Percentiles rank a stretch among this genome's conserved stretches.
Conservation (phyloP, 2,888 invertebrate genomes). For the Drosophila monieri region DNA sequence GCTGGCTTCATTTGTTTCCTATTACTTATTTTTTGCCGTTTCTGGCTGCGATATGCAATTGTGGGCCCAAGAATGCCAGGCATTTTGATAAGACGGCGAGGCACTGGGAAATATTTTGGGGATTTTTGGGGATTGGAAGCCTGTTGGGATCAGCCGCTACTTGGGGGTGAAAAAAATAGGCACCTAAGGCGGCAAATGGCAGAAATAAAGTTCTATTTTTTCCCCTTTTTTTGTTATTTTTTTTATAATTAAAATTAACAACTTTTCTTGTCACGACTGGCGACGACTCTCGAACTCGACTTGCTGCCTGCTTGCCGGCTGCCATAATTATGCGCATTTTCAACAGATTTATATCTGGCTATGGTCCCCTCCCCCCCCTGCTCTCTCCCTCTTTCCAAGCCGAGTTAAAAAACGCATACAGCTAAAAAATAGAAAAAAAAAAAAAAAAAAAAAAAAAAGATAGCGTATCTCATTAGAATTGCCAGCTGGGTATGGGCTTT, state of each 20-base stretch:
- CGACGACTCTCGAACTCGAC: conserved; percentile 41
- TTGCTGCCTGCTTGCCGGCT: conserved; percentile 39
- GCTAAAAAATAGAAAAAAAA: conserved; percentile 10
- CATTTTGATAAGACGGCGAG: conserved; percentile 15
- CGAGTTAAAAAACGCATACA: conserved; percentile 35
- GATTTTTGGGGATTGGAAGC: not conserved
- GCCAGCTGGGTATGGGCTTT: conserved; percentile 51
- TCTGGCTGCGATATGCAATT: conserved; percentile 11
- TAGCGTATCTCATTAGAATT: conserved; percentile 73
- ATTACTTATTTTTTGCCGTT: conserved; percentile 1
- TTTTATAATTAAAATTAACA: conserved; percentile 78
- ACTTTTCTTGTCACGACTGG: conserved; percentile 79
- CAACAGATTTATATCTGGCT: conserved; percentile 75
- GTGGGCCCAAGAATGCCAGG: conserved; percentile 21
- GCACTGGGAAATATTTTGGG: not conserved
- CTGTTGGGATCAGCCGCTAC: too few relatives aligned
- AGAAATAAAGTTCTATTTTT: conserved; percentile 30
- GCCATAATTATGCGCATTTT: conserved; percentile 66
- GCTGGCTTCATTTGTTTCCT: conserved; percentile 23
- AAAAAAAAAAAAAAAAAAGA: conserved; percentile 46
- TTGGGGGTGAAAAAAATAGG: conserved; percentile 24
- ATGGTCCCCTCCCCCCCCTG: not conserved
- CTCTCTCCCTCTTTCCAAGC: conserved; percentile 49
- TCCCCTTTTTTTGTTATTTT: not conserved
- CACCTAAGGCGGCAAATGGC: conserved; percentile 20